Evolutionary conservation across 2,113 vertebrate genomes (phyloP).

Genomic region (Solea senegalensis): DNA sequence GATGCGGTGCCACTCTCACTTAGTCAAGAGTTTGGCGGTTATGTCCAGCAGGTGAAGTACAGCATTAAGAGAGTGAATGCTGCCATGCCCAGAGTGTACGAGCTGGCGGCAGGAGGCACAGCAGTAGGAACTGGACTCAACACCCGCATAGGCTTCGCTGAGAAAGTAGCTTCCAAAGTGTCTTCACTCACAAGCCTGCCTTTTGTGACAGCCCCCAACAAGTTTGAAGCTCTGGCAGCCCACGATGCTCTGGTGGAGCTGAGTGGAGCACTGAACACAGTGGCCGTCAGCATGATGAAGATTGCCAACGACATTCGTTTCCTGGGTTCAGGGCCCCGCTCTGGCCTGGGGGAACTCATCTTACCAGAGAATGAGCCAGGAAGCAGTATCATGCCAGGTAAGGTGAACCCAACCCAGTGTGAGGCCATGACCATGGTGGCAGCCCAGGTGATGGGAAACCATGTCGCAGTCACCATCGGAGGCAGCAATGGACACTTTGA

Average conservation of each 20-base stretch:
- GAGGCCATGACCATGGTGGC: conserved; percentile 99
- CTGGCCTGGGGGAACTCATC: conserved; percentile 92
- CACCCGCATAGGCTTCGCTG: conserved; percentile 95
- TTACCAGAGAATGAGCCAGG: conserved; percentile 97
- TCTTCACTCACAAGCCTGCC: conserved; percentile 90
- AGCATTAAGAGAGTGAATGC: conserved; percentile 87
- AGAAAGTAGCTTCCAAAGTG: conserved; percentile 93
- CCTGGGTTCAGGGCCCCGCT: conserved; percentile 95
- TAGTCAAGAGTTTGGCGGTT: conserved; percentile 96
- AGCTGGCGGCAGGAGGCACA: conserved; percentile 95
- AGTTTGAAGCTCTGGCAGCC: conserved; percentile 96
- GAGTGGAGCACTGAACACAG: conserved; percentile 94
- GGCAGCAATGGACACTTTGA: conserved; percentile 98
- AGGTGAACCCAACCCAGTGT: conserved; percentile 98
- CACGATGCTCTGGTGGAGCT: conserved; percentile 97
- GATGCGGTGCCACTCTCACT: conserved; percentile 97
- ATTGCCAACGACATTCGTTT: conserved; percentile 97
- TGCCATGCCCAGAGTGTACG: conserved; percentile 92
- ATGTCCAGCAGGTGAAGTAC: conserved; percentile 95
- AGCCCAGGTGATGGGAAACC: conserved; percentile 97
- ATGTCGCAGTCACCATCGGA: conserved; percentile 93
- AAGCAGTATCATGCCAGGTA: conserved; percentile 99
- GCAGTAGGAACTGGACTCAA: conserved; percentile 97
- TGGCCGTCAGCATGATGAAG: conserved; percentile 97
- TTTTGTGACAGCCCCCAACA: conserved; percentile 94